phyloP scores from a whole-genome alignment of 2,113 vertebrate genomes.

The Nematolebias whitei region DNA sequence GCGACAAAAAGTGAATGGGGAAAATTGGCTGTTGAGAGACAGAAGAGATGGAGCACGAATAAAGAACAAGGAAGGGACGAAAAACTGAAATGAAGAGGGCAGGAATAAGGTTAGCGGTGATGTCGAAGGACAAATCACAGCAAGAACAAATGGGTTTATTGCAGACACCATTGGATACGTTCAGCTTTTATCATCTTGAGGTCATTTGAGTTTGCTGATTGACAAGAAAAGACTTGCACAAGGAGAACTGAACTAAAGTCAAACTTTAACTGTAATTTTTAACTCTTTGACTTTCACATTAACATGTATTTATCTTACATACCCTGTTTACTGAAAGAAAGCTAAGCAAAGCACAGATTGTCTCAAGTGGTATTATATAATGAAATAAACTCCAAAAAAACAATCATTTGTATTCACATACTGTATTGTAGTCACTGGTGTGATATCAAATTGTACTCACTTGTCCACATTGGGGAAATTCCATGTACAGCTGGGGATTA shows the following conservation, averaged over 20 bases:
- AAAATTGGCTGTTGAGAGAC: constrained; percentile 63
- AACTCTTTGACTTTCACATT: not conserved
- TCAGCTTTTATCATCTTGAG: constrained; percentile 1
- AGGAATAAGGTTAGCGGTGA: constrained; percentile 30
- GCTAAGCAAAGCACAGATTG: not conserved
- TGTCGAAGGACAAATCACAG: constrained; percentile 27
- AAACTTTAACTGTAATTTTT: constrained; percentile 3
- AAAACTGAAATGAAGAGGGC: constrained; percentile 34
- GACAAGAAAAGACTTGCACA: not conserved
- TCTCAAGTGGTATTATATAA: not conserved
- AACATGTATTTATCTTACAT: not conserved
- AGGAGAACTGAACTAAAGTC: constrained; percentile 10
- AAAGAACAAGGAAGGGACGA: constrained; percentile 39
- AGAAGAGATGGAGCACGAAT: constrained; percentile 41
- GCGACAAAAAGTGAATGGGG: constrained; percentile 59
- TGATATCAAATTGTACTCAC: constrained; percentile 10
- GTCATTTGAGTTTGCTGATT: constrained; percentile 18
- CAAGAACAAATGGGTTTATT: constrained; percentile 25
- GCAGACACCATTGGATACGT: constrained; percentile 11
- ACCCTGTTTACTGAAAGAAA: not conserved
- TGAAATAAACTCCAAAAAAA: constrained; percentile 23
- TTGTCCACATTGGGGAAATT: not conserved
- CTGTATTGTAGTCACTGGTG: too few species aligned
- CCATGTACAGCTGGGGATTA: not conserved
- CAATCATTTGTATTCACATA: not conserved